Percentiles rank a stretch among this genome's conserved stretches.
phyloP scores from a whole-genome alignment of 1,140 invertebrate genomes.

The Drosophila tani region DNA sequence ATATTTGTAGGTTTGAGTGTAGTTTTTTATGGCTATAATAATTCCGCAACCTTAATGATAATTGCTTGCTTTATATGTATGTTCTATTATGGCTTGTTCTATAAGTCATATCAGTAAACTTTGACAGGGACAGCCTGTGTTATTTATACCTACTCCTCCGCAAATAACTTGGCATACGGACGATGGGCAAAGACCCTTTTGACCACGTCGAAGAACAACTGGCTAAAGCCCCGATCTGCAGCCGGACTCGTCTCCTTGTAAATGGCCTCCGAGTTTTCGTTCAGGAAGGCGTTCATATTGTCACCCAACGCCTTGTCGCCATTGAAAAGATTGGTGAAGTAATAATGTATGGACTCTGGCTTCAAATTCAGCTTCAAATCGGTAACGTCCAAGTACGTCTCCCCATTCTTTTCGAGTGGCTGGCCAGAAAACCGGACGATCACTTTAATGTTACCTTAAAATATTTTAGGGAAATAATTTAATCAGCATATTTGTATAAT shows the following conservation, averaged over 20 bases:
- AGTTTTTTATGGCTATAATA: conserved; percentile 9
- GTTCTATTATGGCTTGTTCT: neutral
- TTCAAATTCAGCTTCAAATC: conserved; percentile 10
- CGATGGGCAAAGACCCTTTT: conserved; percentile 85
- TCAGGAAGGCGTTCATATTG: conserved; percentile 87
- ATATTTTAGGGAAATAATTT: neutral
- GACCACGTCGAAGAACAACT: conserved; percentile 85
- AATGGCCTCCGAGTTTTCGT: conserved; percentile 87
- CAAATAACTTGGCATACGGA: conserved; percentile 78
- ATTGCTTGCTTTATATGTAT: conserved; percentile 1
- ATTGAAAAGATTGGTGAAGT: conserved; percentile 85
- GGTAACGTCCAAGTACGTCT: conserved; percentile 42
- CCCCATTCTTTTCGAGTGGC: conserved; percentile 54
- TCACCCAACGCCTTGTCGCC: conserved; percentile 83
- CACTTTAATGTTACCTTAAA: conserved; percentile 39
- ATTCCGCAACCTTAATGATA: neutral
- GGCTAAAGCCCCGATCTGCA: conserved; percentile 85
- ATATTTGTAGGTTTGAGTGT: neutral
- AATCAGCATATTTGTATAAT: neutral
- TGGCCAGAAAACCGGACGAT: conserved; percentile 45
- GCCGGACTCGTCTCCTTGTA: conserved; percentile 85
- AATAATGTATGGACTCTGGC: conserved; percentile 25
- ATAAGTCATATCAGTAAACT: neutral
- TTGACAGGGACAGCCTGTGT: neutral
- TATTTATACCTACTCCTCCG: conserved; percentile 24